A percentile compares a stretch with the other conserved stretches of the same genome.
Evolutionary conservation across 2,113 vertebrate genomes (phyloP).

Genomic region (Pristiophorus japonicus): DNA sequence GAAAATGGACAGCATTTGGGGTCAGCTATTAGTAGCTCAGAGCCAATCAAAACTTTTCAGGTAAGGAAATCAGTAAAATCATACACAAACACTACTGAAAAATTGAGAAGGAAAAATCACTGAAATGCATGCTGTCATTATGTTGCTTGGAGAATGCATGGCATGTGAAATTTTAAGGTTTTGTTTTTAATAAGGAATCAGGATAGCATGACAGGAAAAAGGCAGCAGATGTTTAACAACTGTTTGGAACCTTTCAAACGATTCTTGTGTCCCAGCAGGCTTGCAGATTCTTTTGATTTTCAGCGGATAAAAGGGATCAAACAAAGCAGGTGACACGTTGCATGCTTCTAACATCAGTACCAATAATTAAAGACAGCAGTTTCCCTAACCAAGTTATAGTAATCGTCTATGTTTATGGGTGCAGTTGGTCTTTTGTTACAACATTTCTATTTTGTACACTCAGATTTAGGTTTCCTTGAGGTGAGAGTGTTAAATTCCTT

Average conservation of each 20-base stretch:
- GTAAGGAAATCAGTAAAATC: slow-evolving; percentile 53
- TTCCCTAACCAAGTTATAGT: background rate
- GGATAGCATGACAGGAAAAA: slow-evolving; percentile 47
- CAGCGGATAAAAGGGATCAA: background rate
- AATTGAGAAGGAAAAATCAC: slow-evolving; percentile 29
- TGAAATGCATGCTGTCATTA: slow-evolving; percentile 8
- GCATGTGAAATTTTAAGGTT: background rate
- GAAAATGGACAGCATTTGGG: slow-evolving; percentile 50
- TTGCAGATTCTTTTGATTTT: background rate
- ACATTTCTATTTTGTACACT: background rate
- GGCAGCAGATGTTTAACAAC: slow-evolving; percentile 50
- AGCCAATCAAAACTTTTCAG: slow-evolving; percentile 55
- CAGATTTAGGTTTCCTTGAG: background rate
- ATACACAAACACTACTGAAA: background rate
- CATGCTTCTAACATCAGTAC: background rate
- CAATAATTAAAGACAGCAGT: background rate
- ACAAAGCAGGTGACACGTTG: background rate
- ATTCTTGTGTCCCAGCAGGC: background rate
- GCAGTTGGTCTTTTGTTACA: background rate
- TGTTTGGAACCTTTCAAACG: slow-evolving; percentile 40
- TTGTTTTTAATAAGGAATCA: slow-evolving; percentile 31
- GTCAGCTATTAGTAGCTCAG: slow-evolving; percentile 55
- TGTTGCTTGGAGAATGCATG: background rate
- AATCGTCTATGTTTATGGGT: background rate
- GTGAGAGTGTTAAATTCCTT: background rate